Percentiles rank a stretch among this genome's conserved stretches.
These are phyloP conservation scores for Myotis vivesi DNA, from an alignment of 2,797 vertebrate species.

Conservation along the genomic window DNA sequence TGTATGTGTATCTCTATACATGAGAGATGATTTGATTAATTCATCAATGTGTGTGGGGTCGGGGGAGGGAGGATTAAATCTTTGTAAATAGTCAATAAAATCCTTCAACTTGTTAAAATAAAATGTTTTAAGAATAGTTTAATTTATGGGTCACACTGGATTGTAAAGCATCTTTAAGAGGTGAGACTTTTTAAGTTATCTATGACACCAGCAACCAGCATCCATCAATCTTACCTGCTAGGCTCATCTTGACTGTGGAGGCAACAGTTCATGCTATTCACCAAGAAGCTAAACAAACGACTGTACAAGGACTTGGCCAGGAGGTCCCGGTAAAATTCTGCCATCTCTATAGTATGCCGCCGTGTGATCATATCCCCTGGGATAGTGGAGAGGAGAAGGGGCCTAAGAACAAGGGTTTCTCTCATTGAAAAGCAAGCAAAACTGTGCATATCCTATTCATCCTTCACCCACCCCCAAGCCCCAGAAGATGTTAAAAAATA, in stretches of 20 bases:
- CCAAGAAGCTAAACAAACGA: constrained; percentile 93
- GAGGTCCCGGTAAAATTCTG: constrained; percentile 92
- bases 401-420: not conserved
- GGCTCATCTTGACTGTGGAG: constrained; percentile 90
- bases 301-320: constrained; percentile 93
- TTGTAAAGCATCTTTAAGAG: not conserved
- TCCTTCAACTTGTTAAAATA: not conserved
- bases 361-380: constrained; percentile 92
- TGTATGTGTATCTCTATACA: not conserved
- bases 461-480: fast-evolving
- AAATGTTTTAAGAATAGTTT: not conserved
- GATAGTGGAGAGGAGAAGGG: constrained; percentile 46
- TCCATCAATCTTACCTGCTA: constrained; percentile 84
- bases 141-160: not conserved
- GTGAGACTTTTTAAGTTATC: not conserved
- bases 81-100: not conserved
- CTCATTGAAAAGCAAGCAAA: not conserved
- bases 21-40: not conserved
- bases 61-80: not conserved
- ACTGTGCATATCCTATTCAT: fast-evolving
- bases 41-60: not conserved
- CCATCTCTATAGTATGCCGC: constrained; percentile 89
- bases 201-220: not conserved
- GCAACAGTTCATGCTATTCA: constrained; percentile 91
- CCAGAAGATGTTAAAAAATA: not conserved